Base-by-base conservation (phyloP, 2,113 vertebrate species). In the Podocnemis expansa region DNA sequence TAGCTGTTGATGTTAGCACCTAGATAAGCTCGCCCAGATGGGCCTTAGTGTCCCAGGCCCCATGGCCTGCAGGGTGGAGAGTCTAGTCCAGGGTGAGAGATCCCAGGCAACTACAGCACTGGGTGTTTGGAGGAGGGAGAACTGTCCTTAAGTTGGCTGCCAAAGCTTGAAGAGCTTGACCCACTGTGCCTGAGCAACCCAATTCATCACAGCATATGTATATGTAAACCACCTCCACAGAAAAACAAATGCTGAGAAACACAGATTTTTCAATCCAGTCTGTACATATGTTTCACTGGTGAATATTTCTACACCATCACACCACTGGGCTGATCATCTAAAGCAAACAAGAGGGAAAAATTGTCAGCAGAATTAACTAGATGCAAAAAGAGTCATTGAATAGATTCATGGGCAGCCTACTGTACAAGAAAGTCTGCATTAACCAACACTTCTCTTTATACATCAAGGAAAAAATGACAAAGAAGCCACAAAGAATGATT, bases 401-500 rank as follows among this genome's bases (percentile, higher is more conserved):
- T 10, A 91, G 94, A 91, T 96, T 90, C 89, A 49, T 38, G 86
- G 92, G 95, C 93, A 93, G 92, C 56, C 92, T 93, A 27, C 84
- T 91, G 87, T 21, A 84, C 91, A 17, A 52, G 78, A 34, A 85
- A 80, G 87, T 91, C 84, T 31, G 67, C 91, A 51, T 82, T 84
- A 83, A 67, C 89, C 47, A 85, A 80, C 95, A 78, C 49, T 94
- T 82, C 84, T 78, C 94, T 81, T 80, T 79, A 60, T 70, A 70
- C 93, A 88, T 94, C 87, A 73, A 82, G 93, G 47, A 88, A 51
- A 78, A 87, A 90, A 51, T 67, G 84, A 91, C 94, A 95, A 89
- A 95, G 91, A 56, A 94, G 80, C 63, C 25, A 29, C 89, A 96
- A 87, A 92, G 73, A 87, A 84, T 89, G 81, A 96, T 94, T 22